phyloP scores from a whole-genome alignment of 1,140 invertebrate genomes.

The Sycophila sp. region DNA sequence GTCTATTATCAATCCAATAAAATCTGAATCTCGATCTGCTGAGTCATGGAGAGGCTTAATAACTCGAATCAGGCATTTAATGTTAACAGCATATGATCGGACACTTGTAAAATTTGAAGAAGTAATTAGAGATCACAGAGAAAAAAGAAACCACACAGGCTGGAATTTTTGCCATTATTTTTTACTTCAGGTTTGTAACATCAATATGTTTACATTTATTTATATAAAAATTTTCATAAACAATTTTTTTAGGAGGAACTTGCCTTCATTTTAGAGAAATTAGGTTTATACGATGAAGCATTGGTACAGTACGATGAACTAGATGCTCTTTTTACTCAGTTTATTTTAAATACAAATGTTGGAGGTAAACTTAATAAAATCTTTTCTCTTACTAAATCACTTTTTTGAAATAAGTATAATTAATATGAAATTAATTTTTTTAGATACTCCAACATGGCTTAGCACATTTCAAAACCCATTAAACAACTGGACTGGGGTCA shows the following conservation, averaged over 20 bases:
- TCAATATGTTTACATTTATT: not conserved
- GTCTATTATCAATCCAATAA: conserved; percentile 89
- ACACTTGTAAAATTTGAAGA: conserved; percentile 90
- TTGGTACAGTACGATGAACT: conserved; percentile 97
- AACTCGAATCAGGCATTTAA: conserved; percentile 81
- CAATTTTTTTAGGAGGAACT: conserved; percentile 86
- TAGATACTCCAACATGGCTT: conserved; percentile 84
- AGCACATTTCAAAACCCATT: conserved; percentile 79
- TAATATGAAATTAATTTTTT: conserved; percentile 35
- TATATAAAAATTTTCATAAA: not conserved
- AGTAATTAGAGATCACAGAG: conserved; percentile 87
- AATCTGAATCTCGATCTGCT: conserved; percentile 85
- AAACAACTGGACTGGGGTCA: conserved; percentile 85
- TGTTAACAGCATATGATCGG: conserved; percentile 89
- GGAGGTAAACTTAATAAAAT: conserved; percentile 69
- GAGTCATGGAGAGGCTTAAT: conserved; percentile 91
- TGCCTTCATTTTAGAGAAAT: conserved; percentile 93
- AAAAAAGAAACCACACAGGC: conserved; percentile 86
- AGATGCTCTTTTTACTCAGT: conserved; percentile 96
- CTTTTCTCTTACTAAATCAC: not conserved
- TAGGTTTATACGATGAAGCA: conserved; percentile 93
- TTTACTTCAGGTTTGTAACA: conserved; percentile 78
- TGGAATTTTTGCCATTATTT: conserved; percentile 98
- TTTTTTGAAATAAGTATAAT: conserved; percentile 1
- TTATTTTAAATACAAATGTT: conserved; percentile 90